These are phyloP conservation scores for Planiliza haematocheilus DNA, from an alignment of 2,113 vertebrate species.

Conservation along the genomic window DNA sequence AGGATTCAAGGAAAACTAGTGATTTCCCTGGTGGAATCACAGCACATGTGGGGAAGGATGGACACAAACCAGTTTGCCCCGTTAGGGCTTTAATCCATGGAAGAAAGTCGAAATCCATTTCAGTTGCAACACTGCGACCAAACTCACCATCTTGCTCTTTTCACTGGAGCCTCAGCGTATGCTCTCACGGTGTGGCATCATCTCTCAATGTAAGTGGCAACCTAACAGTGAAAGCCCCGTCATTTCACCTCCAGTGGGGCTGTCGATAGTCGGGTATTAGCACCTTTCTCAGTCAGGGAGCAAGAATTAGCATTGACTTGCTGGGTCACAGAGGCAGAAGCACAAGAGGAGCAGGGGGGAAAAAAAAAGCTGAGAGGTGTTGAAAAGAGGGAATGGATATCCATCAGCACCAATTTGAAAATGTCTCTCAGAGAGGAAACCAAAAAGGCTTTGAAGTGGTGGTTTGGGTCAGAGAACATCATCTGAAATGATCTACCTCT, in stretches of 20 bases:
- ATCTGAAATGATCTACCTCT: neutral
- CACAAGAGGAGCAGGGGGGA: constrained; percentile 11
- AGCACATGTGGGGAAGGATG: too few relatives aligned
- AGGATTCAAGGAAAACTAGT: too few relatives aligned
- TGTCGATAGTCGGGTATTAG: constrained; percentile 29
- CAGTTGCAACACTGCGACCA: neutral
- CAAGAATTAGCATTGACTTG: constrained; percentile 8
- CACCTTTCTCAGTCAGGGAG: constrained; percentile 29
- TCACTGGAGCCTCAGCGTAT: neutral
- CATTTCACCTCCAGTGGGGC: neutral
- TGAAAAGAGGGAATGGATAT: constrained; percentile 45
- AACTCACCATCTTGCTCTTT: neutral
- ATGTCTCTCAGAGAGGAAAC: neutral
- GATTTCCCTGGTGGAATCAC: too few relatives aligned
- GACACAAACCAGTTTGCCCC: too few relatives aligned
- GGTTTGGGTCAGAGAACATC: constrained; percentile 18
- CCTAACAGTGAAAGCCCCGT: constrained; percentile 17
- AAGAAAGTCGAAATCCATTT: neutral
- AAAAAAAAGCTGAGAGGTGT: constrained; percentile 22
- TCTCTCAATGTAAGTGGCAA: neutral
- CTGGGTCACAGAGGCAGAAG: constrained; percentile 41
- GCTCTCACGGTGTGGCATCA: neutral
- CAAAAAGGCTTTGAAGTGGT: constrained; percentile 3
- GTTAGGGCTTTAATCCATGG: too few relatives aligned
- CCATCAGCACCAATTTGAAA: constrained; percentile 48